phyloP scores from a whole-genome alignment of 2,113 vertebrate genomes.

The Dipodomys ordii region DNA sequence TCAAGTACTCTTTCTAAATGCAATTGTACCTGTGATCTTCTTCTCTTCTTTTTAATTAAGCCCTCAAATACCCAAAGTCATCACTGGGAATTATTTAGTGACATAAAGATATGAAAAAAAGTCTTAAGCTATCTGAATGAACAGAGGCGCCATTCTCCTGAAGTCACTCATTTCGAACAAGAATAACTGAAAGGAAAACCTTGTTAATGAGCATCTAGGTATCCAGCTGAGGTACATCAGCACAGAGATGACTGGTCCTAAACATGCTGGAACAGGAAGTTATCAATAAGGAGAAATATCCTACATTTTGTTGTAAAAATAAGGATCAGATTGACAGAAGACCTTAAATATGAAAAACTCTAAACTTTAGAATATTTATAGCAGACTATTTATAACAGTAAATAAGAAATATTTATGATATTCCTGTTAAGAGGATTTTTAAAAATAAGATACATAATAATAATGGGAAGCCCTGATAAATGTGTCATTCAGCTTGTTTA shows the following conservation, averaged over 20 bases:
- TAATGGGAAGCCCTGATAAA: not conserved
- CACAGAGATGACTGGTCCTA: not conserved
- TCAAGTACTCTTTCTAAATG: not conserved
- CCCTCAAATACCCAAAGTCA: not conserved
- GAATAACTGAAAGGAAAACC: not conserved
- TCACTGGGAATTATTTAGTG: not conserved
- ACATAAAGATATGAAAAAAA: not conserved
- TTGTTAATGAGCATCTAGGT: fast-evolving
- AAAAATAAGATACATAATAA: not conserved
- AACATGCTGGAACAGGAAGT: not conserved
- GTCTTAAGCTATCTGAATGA: not conserved
- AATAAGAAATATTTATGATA: not conserved
- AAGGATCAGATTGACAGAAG: not conserved
- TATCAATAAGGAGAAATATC: not conserved
- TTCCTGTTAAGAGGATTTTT: not conserved
- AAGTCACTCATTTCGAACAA: not conserved
- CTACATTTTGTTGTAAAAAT: not conserved
- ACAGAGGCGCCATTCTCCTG: not conserved
- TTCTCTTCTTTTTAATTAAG: not conserved
- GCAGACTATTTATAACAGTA: not conserved
- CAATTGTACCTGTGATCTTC: not conserved
- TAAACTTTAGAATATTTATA: not conserved
- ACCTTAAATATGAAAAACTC: not conserved
- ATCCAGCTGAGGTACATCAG: too few species aligned
- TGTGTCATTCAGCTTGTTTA: too few species aligned